phyloP scores from a whole-genome alignment of 2,113 vertebrate species.

The Halcyon senegalensis region DNA sequence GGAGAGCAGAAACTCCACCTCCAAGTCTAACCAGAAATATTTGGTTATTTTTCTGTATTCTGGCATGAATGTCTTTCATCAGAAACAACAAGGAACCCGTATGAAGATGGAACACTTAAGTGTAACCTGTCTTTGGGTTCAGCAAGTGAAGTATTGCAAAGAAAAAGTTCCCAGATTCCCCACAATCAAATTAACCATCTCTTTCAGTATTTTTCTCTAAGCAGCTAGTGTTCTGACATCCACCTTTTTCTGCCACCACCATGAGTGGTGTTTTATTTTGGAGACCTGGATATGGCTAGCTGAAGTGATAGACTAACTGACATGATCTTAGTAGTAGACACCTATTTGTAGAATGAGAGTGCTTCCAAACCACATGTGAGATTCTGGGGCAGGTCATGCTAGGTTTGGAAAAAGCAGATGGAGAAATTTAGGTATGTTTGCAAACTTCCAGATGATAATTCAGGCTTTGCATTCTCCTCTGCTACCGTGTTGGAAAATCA shows the following conservation, averaged over 20 bases:
- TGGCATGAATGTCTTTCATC: not conserved
- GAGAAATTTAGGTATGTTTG: not conserved
- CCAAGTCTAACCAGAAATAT: not conserved
- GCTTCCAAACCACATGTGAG: not conserved
- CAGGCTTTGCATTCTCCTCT: not conserved
- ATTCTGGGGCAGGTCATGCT: not conserved
- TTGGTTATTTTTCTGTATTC: not conserved
- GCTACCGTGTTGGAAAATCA: not conserved
- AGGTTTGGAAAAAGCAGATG: not conserved
- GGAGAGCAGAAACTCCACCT: not conserved
- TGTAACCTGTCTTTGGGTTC: not conserved
- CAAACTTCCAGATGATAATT: not conserved
- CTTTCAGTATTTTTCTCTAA: not conserved
- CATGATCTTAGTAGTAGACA: not conserved
- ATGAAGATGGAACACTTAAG: not conserved
- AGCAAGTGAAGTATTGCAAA: not conserved
- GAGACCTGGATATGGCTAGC: not conserved
- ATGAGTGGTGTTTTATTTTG: not conserved
- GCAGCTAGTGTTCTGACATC: not conserved
- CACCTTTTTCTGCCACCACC: not conserved
- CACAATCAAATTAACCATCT: not conserved
- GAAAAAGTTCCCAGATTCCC: not conserved
- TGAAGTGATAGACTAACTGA: not conserved
- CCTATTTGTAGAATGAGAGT: not conserved
- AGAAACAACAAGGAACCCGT: not conserved